Evolutionary conservation across 2,113 vertebrate species (phyloP), one percentile per base, ranked within the genome.

Genomic region (Drymodes brunneopygia): DNA sequence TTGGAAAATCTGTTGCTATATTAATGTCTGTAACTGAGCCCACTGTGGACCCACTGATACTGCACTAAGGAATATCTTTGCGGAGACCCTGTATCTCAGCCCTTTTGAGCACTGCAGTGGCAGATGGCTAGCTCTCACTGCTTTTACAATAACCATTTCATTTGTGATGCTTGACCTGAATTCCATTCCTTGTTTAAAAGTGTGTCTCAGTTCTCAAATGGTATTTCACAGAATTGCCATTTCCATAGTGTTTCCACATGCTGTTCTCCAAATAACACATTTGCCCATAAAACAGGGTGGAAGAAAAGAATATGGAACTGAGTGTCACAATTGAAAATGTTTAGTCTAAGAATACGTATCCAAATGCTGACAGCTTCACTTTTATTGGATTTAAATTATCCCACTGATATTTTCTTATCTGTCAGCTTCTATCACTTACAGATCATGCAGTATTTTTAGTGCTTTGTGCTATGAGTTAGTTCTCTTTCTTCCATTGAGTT

Each of bases 121-220:
- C 97, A 97, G 97, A 98, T 97, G 96, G 97, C 95, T 96, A 93
- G 73, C 91, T 96, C 96, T 92, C 78, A 94, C 86, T 97, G 81
- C 93, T 92, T 95, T 97, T 96, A 96, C 92, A 93, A 90, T 81
- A 90, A 92, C 94, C 92, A 94, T 91, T 98, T 95, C 96, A 97
- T 98, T 97, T 97, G 96, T 97, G 94, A 97, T 97, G 92, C 96
- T 96, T 94, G 95, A 95, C 95, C 96, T 96, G 94, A 94, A 92
- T 95, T 93, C 88, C 81, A 91, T 95, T 93, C 95, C 93, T 88
- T 94, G 95, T 97, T 92, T 89, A 95, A 97, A 95, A 96, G 78
- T 95, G 92, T 90, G 93, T 88, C 83, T 96, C 94, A 81, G 75
- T 92, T 95, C 94, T 97, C 94, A 93, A 97, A 96, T 61, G 45